Evolutionary conservation across 2,888 invertebrate species (phyloP).

Genomic region (Amitus sp.): DNA sequence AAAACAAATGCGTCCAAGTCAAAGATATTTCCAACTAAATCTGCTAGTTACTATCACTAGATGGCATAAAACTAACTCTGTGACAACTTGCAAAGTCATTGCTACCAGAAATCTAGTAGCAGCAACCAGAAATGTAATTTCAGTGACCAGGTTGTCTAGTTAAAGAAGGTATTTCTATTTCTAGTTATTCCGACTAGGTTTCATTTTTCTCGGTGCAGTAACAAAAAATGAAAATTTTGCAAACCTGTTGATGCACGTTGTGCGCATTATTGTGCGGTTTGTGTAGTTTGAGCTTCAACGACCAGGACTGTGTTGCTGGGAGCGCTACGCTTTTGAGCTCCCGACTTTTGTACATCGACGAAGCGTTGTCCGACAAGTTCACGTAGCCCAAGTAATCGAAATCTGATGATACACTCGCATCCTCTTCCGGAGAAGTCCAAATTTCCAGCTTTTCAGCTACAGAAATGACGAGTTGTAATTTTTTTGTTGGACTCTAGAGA

Average conservation of each 20-base stretch:
- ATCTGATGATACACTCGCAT: conserved; percentile 68
- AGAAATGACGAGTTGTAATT: conserved; percentile 22
- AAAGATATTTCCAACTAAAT: too few relatives aligned
- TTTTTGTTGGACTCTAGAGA: too few relatives aligned
- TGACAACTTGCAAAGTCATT: too few relatives aligned
- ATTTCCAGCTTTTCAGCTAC: conserved; percentile 79
- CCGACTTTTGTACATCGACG: conserved; percentile 81
- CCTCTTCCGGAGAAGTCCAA: conserved; percentile 72
- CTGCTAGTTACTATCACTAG: too few relatives aligned
- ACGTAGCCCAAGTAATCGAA: conserved; percentile 79
- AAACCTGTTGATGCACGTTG: conserved; percentile 85
- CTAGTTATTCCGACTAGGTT: too few relatives aligned
- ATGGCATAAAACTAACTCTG: too few relatives aligned
- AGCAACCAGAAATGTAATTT: too few relatives aligned
- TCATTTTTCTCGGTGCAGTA: too few relatives aligned
- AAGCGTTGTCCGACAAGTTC: conserved; percentile 81
- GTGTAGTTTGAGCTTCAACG: conserved; percentile 86
- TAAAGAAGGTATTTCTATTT: too few relatives aligned
- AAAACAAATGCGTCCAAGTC: too few relatives aligned
- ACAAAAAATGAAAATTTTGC: not conserved
- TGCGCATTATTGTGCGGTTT: conserved; percentile 85
- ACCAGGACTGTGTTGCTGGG: conserved; percentile 77
- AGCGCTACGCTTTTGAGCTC: conserved; percentile 87
- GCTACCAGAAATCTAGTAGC: too few relatives aligned
- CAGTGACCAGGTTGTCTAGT: too few relatives aligned